Conservation (phyloP, 1,140 invertebrate species). For the Ptiloglossa arizonensis region DNA sequence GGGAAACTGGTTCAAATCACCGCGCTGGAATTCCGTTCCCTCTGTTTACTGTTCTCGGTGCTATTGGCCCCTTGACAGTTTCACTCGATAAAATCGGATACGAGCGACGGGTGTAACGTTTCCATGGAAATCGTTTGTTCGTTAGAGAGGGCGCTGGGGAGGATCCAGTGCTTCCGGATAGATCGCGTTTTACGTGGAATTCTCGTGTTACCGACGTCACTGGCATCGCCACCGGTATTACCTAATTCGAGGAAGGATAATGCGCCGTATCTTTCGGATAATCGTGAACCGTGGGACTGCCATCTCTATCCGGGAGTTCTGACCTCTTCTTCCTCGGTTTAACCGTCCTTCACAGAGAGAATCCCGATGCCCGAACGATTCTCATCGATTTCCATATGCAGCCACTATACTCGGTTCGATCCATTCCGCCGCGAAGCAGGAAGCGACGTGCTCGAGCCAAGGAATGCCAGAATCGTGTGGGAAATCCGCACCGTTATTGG, state of each 20-base stretch:
- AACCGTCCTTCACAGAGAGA: background rate
- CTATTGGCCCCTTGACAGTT: background rate
- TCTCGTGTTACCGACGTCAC: conserved; percentile 27
- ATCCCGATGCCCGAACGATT: conserved; percentile 32
- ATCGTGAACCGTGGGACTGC: background rate
- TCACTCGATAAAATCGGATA: conserved; percentile 32
- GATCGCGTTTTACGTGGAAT: conserved; percentile 28
- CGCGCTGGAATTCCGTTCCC: background rate
- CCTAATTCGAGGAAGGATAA: conserved; percentile 1
- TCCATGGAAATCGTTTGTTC: conserved; percentile 28
- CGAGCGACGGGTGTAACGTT: conserved; percentile 6
- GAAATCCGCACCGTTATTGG: conserved; percentile 66
- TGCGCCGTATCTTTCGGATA: background rate
- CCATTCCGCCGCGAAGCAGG: conserved; percentile 22
- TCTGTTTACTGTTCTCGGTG: background rate
- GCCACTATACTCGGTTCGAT: background rate
- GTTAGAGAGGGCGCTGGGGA: no score
- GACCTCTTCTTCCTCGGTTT: conserved; percentile 20
- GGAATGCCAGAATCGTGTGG: conserved; percentile 60
- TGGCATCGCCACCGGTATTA: conserved; percentile 22
- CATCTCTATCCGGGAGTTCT: background rate
- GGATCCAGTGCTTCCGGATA: conserved; percentile 19
- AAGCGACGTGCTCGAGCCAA: conserved; percentile 19
- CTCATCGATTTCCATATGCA: conserved; percentile 47
- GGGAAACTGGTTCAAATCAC: background rate